Evolutionary conservation across 2,888 invertebrate genomes (phyloP).

Genomic region (Drosophila anceps): DNA sequence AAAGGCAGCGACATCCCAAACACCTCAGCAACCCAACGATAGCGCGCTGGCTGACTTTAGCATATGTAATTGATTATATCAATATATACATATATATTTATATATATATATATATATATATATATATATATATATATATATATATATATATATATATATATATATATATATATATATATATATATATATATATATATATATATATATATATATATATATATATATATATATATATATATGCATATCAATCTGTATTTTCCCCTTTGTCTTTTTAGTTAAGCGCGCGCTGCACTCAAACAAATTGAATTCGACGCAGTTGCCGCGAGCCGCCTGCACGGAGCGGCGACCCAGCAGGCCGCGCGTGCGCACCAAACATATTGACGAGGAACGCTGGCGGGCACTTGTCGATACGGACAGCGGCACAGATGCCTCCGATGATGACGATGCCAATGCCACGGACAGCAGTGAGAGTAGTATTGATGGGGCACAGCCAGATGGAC

Average conservation of each 20-base stretch:
- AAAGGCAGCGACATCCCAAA: constrained; percentile 11
- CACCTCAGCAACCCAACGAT: constrained; percentile 55
- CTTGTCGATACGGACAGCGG: constrained; percentile 67
- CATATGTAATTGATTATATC: constrained; percentile 76
- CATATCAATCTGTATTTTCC: background rate
- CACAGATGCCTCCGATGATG: constrained; percentile 78
- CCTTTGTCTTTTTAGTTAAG: constrained; percentile 40
- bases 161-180: background rate
- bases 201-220: background rate
- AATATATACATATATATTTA: no score
- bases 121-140: background rate
- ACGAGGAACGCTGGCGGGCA: constrained; percentile 69
- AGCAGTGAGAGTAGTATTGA: constrained; percentile 16
- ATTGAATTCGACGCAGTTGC: constrained; percentile 82
- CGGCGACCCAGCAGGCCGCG: constrained; percentile 1
- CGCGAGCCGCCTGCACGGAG: constrained; percentile 29
- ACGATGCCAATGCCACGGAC: constrained; percentile 68
- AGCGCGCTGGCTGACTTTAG: constrained; percentile 80
- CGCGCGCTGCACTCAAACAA: constrained; percentile 59
- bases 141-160: background rate
- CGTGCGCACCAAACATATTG: constrained; percentile 46
- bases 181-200: background rate
- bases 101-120: background rate
- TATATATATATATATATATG: background rate
- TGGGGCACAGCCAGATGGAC: background rate